Base-by-base conservation (phyloP, 2,888 invertebrate genomes). In the Frankliniella intonsa region DNA sequence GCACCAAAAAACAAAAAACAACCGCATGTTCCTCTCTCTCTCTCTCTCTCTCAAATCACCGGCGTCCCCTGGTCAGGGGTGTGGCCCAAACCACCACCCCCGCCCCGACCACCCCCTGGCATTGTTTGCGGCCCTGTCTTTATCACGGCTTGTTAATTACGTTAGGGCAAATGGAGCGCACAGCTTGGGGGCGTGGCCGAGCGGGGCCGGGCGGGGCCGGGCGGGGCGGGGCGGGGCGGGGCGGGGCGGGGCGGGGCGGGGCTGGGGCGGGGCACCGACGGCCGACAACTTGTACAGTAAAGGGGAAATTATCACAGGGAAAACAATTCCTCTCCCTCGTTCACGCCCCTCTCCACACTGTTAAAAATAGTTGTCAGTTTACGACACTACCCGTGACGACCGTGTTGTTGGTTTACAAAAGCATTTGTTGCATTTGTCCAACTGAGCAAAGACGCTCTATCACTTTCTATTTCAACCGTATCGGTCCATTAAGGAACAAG, bases 61-160 rank as follows among this genome's bases (percentile, higher is more conserved):
- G 38, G 2, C 38, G 38, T 38, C 38, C 38, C 38, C 38, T 38
- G 38, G 38, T 38, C 38, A 38, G 38, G 3, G 38, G 38, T 2
- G 38, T 2, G 38, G 14, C 55, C 55, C 51, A 9, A 51, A 17
- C 55, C 55, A 55, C 14, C 55, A 55, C 19, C 62, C 19, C 62
- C 62, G 14, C 2, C 62, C 62, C 62, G 22, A 25, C 9, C 22
- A 25, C 69, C 25, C 25, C 22, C 22, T 11, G 11, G 69, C 69
- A 22, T 22, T 69, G 69, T 69, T 22, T 22, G 69, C 25, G 69
- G 11, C 69, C 69, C 22, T 1, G 69, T 22, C 25, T 76, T 76
- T 76, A 76, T 25, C 12, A 25, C 69, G 22, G 69, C 69, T 76
- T 76, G 69, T 76, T 76, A 76, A 76, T 76, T 76, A 76, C 25